phyloP scores from a whole-genome alignment of 2,113 vertebrate species.

The Scopus umbretta region DNA sequence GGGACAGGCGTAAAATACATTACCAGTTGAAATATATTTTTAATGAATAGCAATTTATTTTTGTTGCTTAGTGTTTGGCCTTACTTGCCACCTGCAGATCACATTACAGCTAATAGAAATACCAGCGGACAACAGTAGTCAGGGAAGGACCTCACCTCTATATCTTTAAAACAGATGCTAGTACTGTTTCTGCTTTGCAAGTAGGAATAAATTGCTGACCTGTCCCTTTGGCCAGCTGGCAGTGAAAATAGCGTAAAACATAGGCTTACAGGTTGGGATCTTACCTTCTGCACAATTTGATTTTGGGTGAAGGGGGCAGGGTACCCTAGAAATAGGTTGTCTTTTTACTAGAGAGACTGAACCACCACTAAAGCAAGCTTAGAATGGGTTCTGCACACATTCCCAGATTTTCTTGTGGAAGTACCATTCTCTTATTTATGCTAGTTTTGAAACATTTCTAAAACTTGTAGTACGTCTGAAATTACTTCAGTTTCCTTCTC shows the following conservation, averaged over 20 bases:
- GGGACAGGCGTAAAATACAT: conserved; percentile 17
- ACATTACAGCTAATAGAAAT: neutral
- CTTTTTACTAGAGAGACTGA: neutral
- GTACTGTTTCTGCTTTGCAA: neutral
- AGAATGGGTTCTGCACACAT: accelerated
- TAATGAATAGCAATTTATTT: conserved; percentile 17
- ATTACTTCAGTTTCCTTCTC: neutral
- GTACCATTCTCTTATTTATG: neutral
- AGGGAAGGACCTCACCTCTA: neutral
- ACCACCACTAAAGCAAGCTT: neutral
- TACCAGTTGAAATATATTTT: conserved; percentile 13
- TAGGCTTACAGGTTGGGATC: accelerated
- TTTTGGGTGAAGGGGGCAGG: neutral
- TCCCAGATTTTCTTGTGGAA: neutral
- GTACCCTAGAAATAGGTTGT: neutral
- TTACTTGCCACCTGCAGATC: conserved; percentile 33
- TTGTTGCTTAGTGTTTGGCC: neutral
- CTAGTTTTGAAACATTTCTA: neutral
- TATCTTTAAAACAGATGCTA: neutral
- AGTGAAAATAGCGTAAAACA: neutral
- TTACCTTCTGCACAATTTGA: neutral
- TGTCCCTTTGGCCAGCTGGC: neutral
- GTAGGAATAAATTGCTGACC: neutral
- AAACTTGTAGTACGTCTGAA: neutral
- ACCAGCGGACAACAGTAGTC: neutral